These are phyloP conservation scores for Empidonax alnorum DNA, from an alignment of 2,113 vertebrate genomes.

Conservation along the genomic window DNA sequence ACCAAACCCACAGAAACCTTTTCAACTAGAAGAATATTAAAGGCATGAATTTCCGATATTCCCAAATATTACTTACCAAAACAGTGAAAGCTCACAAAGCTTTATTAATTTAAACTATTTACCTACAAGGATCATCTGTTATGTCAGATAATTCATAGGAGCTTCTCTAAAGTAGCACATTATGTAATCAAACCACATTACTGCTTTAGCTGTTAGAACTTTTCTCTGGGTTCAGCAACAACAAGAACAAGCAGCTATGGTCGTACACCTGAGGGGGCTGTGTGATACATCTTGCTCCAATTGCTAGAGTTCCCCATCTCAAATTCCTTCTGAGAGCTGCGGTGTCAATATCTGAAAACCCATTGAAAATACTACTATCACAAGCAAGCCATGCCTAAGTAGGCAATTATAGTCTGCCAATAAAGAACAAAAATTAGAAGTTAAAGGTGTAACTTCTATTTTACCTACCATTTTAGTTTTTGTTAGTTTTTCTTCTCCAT, in stretches of 20 bases:
- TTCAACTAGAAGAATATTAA: background rate
- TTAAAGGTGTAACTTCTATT: background rate
- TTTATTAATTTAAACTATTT: background rate
- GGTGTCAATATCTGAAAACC: background rate
- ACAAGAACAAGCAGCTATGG: background rate
- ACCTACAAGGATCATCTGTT: background rate
- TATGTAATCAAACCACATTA: background rate
- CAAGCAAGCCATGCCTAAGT: background rate
- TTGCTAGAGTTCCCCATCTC: background rate
- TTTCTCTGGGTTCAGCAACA: background rate
- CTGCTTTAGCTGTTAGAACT: background rate
- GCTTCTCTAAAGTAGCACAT: background rate
- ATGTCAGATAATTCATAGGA: background rate
- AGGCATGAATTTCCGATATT: background rate
- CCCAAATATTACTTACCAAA: accelerated
- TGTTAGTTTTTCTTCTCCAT: background rate
- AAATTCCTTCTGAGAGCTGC: background rate
- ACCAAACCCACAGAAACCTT: background rate
- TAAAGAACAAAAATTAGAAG: background rate
- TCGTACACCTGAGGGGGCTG: background rate
- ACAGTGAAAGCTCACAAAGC: background rate
- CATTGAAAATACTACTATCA: background rate
- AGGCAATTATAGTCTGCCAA: background rate
- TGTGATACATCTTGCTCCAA: accelerated
- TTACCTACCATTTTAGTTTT: background rate